Percentiles rank a stretch among this genome's conserved stretches.
phyloP scores from a whole-genome alignment of 2,888 invertebrate genomes.

The Nemoura dubitans region DNA sequence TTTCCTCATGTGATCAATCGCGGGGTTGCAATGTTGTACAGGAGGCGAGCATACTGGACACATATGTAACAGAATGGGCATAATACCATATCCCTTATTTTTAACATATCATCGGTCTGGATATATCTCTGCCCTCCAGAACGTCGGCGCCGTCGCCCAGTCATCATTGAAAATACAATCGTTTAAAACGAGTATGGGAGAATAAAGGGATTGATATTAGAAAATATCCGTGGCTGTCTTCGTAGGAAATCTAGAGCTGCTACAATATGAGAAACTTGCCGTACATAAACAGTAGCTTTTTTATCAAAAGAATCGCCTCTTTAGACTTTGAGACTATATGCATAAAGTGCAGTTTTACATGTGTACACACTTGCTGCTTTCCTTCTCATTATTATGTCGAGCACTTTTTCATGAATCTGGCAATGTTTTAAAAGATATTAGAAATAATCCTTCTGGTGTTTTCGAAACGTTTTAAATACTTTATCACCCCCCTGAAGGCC shows the following conservation, averaged over 20 bases:
- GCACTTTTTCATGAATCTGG: too few species aligned
- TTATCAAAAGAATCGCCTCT: too few species aligned
- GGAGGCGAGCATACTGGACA: neutral
- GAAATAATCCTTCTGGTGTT: too few species aligned
- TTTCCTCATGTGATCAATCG: neutral
- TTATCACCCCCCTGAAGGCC: too few species aligned
- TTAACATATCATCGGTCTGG: constrained; percentile 20
- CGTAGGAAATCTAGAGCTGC: neutral
- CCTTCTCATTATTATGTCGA: too few species aligned
- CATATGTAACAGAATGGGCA: constrained; percentile 18
- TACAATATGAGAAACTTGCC: too few species aligned
- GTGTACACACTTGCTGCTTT: too few species aligned
- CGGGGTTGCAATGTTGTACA: neutral
- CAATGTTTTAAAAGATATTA: too few species aligned
- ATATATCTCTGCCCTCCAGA: neutral
- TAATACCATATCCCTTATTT: constrained; percentile 27
- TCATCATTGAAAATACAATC: constrained; percentile 12
- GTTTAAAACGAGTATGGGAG: neutral
- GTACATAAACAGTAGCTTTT: too few species aligned
- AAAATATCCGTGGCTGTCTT: neutral
- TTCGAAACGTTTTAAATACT: too few species aligned
- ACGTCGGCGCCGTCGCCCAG: constrained; percentile 14
- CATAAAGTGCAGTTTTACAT: too few species aligned
- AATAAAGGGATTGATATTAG: neutral
- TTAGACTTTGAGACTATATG: too few species aligned